phyloP scores from a whole-genome alignment of 2,888 invertebrate species.

The Melanostoma scalare region DNA sequence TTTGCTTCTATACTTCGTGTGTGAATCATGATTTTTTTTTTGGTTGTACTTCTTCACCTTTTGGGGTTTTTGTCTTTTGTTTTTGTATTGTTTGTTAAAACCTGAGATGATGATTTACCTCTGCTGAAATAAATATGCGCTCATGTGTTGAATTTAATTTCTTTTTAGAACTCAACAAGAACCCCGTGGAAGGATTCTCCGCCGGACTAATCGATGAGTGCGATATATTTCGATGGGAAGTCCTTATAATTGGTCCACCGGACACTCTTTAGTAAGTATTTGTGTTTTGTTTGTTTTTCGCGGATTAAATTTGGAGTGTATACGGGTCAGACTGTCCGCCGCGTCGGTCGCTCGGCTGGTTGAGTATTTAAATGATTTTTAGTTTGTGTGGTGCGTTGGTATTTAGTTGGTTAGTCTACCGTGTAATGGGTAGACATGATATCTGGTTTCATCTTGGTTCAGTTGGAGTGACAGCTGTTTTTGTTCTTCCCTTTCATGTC shows the following conservation, averaged over 20 bases:
- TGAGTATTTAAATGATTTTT: too few species aligned
- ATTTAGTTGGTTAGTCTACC: too few species aligned
- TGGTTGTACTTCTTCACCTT: constrained; percentile 28
- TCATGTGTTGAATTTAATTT: constrained; percentile 65
- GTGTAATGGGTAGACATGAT: too few species aligned
- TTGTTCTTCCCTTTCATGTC: too few species aligned
- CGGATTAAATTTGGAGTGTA: constrained; percentile 3
- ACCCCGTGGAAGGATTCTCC: constrained; percentile 99
- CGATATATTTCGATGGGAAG: constrained; percentile 99
- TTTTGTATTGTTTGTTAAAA: constrained; percentile 33
- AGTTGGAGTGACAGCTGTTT: too few species aligned
- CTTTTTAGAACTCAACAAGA: constrained; percentile 97
- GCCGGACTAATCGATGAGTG: constrained; percentile 99
- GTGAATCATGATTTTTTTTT: constrained; percentile 46
- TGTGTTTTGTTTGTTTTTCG: constrained; percentile 9
- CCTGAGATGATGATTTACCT: constrained; percentile 13
- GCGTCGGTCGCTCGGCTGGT: too few species aligned
- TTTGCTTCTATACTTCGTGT: constrained; percentile 35
- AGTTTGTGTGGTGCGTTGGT: too few species aligned
- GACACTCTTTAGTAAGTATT: constrained; percentile 98
- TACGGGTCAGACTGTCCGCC: constrained; percentile 9
- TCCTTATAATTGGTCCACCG: constrained; percentile 99
- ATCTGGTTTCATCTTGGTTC: too few species aligned
- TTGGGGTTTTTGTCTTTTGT: constrained; percentile 14
- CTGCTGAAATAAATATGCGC: constrained; percentile 49